Evolutionary conservation across 2,113 vertebrate species (phyloP).

Genomic region (Caloenas nicobarica): DNA sequence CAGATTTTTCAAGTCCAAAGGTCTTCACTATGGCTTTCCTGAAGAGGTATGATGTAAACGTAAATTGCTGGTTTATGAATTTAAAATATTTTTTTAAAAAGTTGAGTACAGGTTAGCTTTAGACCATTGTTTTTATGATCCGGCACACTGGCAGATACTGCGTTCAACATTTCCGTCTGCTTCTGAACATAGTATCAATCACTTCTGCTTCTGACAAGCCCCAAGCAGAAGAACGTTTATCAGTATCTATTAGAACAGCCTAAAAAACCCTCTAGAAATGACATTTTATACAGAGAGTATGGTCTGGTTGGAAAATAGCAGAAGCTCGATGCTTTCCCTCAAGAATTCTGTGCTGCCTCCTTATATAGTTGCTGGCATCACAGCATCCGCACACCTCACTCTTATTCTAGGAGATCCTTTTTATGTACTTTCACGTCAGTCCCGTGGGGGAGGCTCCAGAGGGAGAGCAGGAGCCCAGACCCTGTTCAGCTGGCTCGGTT

Average conservation of each 20-base stretch:
- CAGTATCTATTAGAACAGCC: slow-evolving; percentile 59
- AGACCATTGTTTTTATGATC: slow-evolving; percentile 61
- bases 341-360: slow-evolving; percentile 6
- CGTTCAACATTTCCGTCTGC: slow-evolving; percentile 52
- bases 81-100: neutral
- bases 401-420: neutral
- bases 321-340: slow-evolving; percentile 32
- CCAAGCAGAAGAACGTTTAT: slow-evolving; percentile 69
- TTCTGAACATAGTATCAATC: slow-evolving; percentile 72
- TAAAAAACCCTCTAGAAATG: slow-evolving; percentile 57
- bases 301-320: slow-evolving; percentile 46
- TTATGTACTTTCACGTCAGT: neutral
- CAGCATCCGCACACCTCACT: neutral
- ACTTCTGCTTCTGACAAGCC: slow-evolving; percentile 65
- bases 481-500: neutral
- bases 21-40: neutral
- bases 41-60: slow-evolving; percentile 27
- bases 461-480: neutral
- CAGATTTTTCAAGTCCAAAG: neutral
- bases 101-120: slow-evolving; percentile 20
- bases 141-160: slow-evolving; percentile 55
- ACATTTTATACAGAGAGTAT: slow-evolving; percentile 18
- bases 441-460: neutral
- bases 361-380: slow-evolving; percentile 14
- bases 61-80: neutral